phyloP scores from a whole-genome alignment of 1,140 invertebrate species.

The Copidosoma floridanum region DNA sequence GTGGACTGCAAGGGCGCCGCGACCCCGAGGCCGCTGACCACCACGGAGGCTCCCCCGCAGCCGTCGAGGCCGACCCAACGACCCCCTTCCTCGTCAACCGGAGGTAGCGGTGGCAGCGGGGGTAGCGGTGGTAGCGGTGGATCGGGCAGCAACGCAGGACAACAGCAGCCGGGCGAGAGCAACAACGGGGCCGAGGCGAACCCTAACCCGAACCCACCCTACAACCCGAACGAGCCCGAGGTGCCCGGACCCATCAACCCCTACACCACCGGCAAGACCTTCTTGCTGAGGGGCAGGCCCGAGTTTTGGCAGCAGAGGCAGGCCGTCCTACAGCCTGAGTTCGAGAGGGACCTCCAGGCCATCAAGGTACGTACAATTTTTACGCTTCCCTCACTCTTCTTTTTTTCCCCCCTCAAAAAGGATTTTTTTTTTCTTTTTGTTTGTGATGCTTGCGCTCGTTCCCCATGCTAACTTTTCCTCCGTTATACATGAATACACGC shows the following conservation, averaged over 20 bases:
- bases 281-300: slow-evolving; percentile 9
- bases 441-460: no score
- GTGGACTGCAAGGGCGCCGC: slow-evolving; percentile 59
- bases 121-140: neutral
- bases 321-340: neutral
- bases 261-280: slow-evolving; percentile 17
- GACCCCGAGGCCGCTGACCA: slow-evolving; percentile 37
- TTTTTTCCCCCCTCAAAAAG: no score
- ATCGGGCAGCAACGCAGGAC: no score
- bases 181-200: neutral
- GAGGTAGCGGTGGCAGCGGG: no score
- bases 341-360: slow-evolving; percentile 9
- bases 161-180: neutral
- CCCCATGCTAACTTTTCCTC: no score
- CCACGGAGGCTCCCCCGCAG: neutral
- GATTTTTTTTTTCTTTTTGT: no score
- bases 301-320: slow-evolving; percentile 24
- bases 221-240: slow-evolving; percentile 8
- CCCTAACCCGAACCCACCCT: slow-evolving; percentile 12
- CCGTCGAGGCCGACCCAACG: neutral
- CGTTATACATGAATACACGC: no score
- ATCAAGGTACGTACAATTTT: slow-evolving; percentile 10
- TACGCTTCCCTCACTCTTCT: slow-evolving; percentile 4
- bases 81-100: no score
- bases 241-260: slow-evolving; percentile 14